Percentiles rank a stretch among this genome's conserved stretches.
Evolutionary conservation across 2,113 vertebrate genomes (phyloP).

Genomic region (Galeopterus variegatus): DNA sequence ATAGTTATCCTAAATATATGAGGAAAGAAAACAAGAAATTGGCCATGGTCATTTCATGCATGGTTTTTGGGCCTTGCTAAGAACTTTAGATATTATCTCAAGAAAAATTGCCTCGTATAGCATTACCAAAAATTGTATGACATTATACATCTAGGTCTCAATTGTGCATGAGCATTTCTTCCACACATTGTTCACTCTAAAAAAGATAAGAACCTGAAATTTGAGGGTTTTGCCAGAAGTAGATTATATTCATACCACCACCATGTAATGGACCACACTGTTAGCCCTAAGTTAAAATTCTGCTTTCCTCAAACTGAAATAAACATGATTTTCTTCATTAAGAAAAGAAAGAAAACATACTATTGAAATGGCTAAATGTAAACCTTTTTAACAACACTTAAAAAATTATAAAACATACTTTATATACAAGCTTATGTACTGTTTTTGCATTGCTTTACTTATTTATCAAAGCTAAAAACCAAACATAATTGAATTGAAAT

Average conservation of each 20-base stretch:
- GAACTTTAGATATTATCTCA: neutral
- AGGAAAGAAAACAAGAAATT: neutral
- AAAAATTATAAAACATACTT: neutral
- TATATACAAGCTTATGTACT: constrained; percentile 54
- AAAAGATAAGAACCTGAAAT: neutral
- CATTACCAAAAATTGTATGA: neutral
- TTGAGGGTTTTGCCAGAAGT: neutral
- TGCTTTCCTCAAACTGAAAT: neutral
- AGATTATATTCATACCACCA: neutral
- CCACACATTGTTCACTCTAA: neutral
- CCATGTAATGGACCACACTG: neutral
- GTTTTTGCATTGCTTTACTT: neutral
- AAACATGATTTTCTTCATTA: neutral
- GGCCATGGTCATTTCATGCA: neutral
- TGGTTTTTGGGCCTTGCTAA: neutral
- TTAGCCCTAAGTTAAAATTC: neutral
- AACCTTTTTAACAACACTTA: neutral
- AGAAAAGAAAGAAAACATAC: neutral
- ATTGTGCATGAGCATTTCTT: neutral
- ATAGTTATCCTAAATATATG: neutral
- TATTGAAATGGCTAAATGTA: constrained; percentile 2
- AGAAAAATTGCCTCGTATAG: neutral
- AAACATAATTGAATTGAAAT: constrained; percentile 4
- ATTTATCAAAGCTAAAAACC: constrained; percentile 30
- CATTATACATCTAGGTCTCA: neutral